Percentiles rank a stretch among this genome's conserved stretches.
phyloP scores from a whole-genome alignment of 2,888 invertebrate species.

The Resseliella maxima region DNA sequence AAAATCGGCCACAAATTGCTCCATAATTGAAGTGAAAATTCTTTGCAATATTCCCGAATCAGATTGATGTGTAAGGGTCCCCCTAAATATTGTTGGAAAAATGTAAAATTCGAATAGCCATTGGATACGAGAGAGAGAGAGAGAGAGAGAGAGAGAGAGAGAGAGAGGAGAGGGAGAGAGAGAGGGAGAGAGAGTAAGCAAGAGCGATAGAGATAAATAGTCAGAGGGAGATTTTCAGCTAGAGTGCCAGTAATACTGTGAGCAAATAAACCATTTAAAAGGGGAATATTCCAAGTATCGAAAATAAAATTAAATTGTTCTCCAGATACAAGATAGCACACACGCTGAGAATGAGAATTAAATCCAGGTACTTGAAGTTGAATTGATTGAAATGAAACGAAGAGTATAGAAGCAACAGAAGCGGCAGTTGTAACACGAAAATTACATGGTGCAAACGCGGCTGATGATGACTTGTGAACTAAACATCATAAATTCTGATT shows the following conservation, averaged over 20 bases:
- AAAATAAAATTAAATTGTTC: slow-evolving; percentile 43
- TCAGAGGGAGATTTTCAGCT: no score
- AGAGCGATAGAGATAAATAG: no score
- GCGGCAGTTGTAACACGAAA: not conserved
- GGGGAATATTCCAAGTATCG: slow-evolving; percentile 33
- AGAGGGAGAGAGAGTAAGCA: no score
- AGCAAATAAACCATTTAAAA: not conserved
- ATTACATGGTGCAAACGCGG: slow-evolving; percentile 44
- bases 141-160: no score
- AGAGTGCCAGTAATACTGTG: not conserved
- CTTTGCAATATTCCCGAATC: not conserved
- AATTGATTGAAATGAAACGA: not conserved
- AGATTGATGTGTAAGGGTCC: not conserved
- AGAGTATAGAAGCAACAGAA: not conserved
- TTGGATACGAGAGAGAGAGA: not conserved
- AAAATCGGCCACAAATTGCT: slow-evolving; percentile 28
- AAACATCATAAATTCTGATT: slow-evolving; percentile 21
- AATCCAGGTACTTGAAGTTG: slow-evolving; percentile 36
- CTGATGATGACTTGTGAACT: slow-evolving; percentile 45
- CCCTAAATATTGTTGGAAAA: not conserved
- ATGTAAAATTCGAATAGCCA: not conserved
- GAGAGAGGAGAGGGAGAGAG: no score
- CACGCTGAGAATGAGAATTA: slow-evolving; percentile 43
- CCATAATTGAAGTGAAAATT: not conserved
- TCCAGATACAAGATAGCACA: not conserved